These are phyloP conservation scores for Anodontia alba DNA, from an alignment of 2,888 invertebrate genomes.

Conservation along the genomic window DNA sequence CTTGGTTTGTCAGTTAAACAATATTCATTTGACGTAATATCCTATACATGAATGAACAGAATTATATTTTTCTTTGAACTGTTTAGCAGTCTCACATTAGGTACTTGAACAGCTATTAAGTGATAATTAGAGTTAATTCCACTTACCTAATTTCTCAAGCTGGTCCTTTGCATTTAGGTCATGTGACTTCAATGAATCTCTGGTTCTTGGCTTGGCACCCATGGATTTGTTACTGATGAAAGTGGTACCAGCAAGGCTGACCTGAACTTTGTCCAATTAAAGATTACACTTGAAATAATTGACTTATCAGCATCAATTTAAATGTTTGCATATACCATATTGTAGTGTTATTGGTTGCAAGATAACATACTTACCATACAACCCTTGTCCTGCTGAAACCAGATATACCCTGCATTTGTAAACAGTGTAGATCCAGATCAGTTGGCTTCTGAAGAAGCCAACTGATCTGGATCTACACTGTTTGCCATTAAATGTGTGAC, in stretches of 20 bases:
- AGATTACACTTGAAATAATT: neutral
- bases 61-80: neutral
- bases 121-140: neutral
- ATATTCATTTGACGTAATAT: no score
- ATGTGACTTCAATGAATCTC: neutral
- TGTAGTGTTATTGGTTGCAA: neutral
- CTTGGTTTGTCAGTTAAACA: no score
- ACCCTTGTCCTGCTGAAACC: no score
- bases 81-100: neutral
- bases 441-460: no score
- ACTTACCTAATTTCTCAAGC: neutral
- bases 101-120: neutral
- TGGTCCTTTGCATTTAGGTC: neutral
- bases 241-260: slow-evolving; percentile 1
- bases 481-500: no score
- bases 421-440: no score
- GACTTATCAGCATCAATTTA: slow-evolving; percentile 9
- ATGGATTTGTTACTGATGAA: neutral
- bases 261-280: slow-evolving; percentile 5
- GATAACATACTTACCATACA: no score
- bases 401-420: no score
- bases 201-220: neutral
- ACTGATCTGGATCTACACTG: no score
- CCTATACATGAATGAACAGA: no score
- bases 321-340: neutral